Evolutionary conservation across 64 coral and sea anemone species (phyloP), one percentile per base, ranked within the genome.

Genomic region (Pachyseris speciosa): DNA sequence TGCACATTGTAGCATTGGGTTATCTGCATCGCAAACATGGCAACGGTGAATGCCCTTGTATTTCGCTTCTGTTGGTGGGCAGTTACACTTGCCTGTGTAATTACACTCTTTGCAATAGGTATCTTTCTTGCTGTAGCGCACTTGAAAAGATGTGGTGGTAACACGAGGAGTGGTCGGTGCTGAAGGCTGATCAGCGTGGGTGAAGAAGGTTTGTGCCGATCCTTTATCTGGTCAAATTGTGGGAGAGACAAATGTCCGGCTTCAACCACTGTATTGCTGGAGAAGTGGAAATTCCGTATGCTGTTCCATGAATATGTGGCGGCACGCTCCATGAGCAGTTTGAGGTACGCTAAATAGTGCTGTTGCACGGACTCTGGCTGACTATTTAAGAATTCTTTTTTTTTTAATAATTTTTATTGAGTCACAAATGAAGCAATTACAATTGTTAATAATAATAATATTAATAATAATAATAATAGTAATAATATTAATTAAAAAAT

Each of bases 21-120:
- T 0, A 36, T 68, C 43, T 45, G 5, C 31, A 5, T 80, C 81
- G 38, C 81, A 85, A 63, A 85, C 81, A 61, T 42, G 29, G 38
- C 81, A 85, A 63, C 30, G 24, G 49, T 87, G 85, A 50, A 48
- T 52, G 36, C 37, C 27, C 69, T 87, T 87, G 67, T 87, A 87
- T 39, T 6, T 59, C 41, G 43, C 42, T 13, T 74, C 67, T 13
- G 67, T 70, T 51, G 47, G 68, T 9, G 27, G 39, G 69, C 85
- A 87, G 69, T 37, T 53, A 74, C 85, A 87, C 31, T 87, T 87
- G 22, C 85, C 85, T 12, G 65, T 31, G 30, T 87, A 74, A 74
- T 74, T 74, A 67, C 44, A 87, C 22, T 55, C 67, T 58, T 74
- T 72, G 85, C 68, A 87, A 87, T 87, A 87, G 68, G 10, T 51